These are phyloP conservation scores for Drosophila pandora DNA, from an alignment of 1,140 invertebrate genomes.

Conservation along the genomic window DNA sequence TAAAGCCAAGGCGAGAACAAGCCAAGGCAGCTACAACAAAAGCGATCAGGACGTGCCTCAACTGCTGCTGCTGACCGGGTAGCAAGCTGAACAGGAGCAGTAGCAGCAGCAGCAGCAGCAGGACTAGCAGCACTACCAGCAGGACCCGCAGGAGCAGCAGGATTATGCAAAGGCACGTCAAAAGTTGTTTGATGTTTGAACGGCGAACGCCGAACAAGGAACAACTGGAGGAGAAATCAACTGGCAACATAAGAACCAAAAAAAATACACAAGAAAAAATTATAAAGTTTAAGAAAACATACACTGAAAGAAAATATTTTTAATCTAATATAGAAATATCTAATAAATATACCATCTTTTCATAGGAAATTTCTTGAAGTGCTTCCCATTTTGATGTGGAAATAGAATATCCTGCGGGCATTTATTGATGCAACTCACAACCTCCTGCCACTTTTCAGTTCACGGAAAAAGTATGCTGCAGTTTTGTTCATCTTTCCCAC, in stretches of 20 bases:
- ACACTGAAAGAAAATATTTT: not conserved
- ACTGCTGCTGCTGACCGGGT: conserved; percentile 52
- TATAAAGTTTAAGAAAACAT: not conserved
- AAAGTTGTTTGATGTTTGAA: conserved; percentile 74
- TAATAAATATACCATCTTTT: too few relatives aligned
- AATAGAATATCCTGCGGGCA: conserved; percentile 39
- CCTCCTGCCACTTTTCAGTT: conserved; percentile 3
- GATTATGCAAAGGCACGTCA: conserved; percentile 78
- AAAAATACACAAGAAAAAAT: not conserved
- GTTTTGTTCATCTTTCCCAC: conserved; percentile 43
- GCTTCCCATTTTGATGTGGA: conserved; percentile 11
- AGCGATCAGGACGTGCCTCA: conserved; percentile 47
- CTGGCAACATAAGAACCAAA: conserved; percentile 51
- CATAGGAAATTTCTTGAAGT: not conserved
- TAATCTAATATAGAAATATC: too few relatives aligned
- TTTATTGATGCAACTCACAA: conserved; percentile 41
- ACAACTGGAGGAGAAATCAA: conserved; percentile 50
- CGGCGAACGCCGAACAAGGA: conserved; percentile 17
- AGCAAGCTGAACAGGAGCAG: conserved; percentile 1
- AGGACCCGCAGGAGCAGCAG: conserved; percentile 20
- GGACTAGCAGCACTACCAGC: conserved; percentile 43
- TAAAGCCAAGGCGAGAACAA: conserved; percentile 75
- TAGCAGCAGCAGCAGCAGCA: not conserved
- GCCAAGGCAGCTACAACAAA: conserved; percentile 24
- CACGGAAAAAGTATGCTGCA: conserved; percentile 41